These are phyloP conservation scores for Hydra vulgaris DNA, from an alignment of 30 jellyfish, hydroid and myxozoan species.

Conservation along the genomic window DNA sequence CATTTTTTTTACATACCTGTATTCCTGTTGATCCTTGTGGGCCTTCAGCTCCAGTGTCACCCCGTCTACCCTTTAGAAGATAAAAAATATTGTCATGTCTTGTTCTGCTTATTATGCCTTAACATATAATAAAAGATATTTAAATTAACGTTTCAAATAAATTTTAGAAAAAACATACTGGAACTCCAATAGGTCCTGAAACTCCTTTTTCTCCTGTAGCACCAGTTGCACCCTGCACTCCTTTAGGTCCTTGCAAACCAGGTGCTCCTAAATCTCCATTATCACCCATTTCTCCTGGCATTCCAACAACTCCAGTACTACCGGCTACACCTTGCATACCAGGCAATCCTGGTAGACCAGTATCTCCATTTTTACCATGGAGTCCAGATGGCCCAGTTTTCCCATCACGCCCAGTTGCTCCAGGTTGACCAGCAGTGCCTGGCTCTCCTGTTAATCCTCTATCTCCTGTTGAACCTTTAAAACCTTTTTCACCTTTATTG, in stretches of 20 bases:
- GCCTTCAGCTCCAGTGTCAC: constrained; percentile 85
- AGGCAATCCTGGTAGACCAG: not conserved
- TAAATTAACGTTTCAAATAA: not conserved
- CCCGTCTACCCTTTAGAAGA: constrained; percentile 36
- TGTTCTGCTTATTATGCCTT: no score
- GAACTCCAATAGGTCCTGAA: constrained; percentile 10
- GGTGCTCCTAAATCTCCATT: constrained; percentile 19
- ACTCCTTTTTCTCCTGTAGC: constrained; percentile 11
- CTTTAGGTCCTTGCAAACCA: constrained; percentile 19
- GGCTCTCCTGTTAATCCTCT: constrained; percentile 21
- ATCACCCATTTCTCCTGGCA: constrained; percentile 17
- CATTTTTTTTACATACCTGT: not conserved
- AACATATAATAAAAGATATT: no score
- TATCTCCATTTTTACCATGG: constrained; percentile 24
- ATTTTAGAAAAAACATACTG: not conserved
- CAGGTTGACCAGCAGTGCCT: constrained; percentile 6
- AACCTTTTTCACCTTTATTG: constrained; percentile 18
- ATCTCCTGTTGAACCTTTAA: constrained; percentile 27
- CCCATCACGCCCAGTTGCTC: not conserved
- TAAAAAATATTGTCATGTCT: no score
- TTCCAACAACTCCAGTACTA: constrained; percentile 13
- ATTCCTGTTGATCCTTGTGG: constrained; percentile 35
- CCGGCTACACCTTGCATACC: not conserved
- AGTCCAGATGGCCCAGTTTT: not conserved
- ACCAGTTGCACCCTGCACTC: constrained; percentile 15